Evolutionary conservation across 2,113 vertebrate genomes (phyloP).

Genomic region (Amphilophus citrinellus): DNA sequence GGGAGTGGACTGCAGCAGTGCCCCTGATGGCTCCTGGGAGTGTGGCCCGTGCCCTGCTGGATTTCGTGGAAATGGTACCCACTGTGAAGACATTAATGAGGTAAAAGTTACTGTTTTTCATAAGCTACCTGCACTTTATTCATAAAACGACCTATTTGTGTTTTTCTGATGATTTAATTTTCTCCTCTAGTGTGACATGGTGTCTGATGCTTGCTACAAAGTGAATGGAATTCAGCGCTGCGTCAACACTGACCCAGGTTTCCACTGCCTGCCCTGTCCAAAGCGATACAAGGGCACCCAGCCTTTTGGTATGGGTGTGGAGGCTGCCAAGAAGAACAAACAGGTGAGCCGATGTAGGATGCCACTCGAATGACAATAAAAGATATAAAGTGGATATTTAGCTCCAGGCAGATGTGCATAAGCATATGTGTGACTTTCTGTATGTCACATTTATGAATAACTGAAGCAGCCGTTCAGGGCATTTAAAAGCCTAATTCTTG

Average conservation of each 20-base stretch:
- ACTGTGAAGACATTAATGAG: constrained; percentile 96
- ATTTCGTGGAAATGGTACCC: constrained; percentile 91
- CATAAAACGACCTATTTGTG: not conserved
- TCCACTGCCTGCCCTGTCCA: constrained; percentile 95
- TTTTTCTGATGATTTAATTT: not conserved
- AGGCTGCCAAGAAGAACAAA: constrained; percentile 89
- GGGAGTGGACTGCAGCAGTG: constrained; percentile 91
- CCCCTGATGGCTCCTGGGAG: constrained; percentile 94
- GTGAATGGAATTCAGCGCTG: constrained; percentile 87
- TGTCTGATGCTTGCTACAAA: constrained; percentile 91
- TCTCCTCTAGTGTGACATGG: constrained; percentile 87
- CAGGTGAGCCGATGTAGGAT: constrained; percentile 83
- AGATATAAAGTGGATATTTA: not conserved
- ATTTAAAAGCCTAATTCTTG: constrained; percentile 37
- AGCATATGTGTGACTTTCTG: constrained; percentile 29
- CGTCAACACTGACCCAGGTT: constrained; percentile 93
- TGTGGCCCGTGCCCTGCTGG: constrained; percentile 93
- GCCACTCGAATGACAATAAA: not conserved
- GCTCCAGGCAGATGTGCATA: constrained; percentile 21
- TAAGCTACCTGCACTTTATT: not conserved
- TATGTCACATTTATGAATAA: constrained; percentile 43
- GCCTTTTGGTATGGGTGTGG: constrained; percentile 91
- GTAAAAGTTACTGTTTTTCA: constrained; percentile 70
- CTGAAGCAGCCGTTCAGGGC: constrained; percentile 13
- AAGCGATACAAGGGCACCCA: constrained; percentile 94